Evolutionary conservation across 2,888 invertebrate species (phyloP).

Genomic region (Tipula unca): DNA sequence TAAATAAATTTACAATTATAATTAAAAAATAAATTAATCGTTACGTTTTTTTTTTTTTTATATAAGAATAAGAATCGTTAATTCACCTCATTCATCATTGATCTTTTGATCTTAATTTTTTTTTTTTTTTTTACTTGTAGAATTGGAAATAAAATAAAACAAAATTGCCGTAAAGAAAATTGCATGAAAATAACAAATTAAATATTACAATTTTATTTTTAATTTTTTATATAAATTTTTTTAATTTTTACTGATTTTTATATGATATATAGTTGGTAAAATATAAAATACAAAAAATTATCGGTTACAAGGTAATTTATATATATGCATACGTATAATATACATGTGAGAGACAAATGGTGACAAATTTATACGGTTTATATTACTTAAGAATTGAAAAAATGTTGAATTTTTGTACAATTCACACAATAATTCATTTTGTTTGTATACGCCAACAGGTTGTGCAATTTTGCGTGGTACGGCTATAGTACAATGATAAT

Average conservation of each 20-base stretch:
- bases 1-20: constrained; percentile 4
- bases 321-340: neutral
- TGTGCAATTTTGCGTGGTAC: neutral
- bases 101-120: neutral
- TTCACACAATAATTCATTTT: neutral
- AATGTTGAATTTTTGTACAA: neutral
- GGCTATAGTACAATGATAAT: neutral
- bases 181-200: constrained; percentile 8
- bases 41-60: neutral
- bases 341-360: neutral
- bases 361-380: neutral
- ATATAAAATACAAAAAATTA: neutral
- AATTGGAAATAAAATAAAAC: neutral
- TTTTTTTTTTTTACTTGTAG: neutral
- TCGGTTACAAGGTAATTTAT: constrained; percentile 14
- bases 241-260: neutral
- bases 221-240: neutral
- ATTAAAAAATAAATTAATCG: constrained; percentile 14
- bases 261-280: neutral
- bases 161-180: neutral
- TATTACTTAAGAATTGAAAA: neutral
- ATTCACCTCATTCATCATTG: constrained; percentile 14
- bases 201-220: neutral
- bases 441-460: neutral
- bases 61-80: neutral